Conservation (phyloP, 2,888 invertebrate species). For the Chaitophorus viminalis region DNA sequence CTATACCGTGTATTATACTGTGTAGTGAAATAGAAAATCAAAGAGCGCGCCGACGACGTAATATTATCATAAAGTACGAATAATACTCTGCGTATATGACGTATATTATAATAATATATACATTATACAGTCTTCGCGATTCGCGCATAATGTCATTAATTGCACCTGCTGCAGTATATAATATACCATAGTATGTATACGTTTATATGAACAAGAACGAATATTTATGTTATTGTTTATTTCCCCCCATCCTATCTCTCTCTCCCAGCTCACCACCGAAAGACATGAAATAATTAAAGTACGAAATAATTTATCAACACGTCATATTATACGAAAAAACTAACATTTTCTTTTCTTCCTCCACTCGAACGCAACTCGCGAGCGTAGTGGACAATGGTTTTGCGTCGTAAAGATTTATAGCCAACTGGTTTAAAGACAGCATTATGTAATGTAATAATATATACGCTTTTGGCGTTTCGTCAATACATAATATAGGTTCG, state of each 20-base stretch:
- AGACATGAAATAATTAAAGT: neutral
- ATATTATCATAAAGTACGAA: neutral
- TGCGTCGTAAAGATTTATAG: constrained; percentile 21
- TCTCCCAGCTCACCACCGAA: neutral
- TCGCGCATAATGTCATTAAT: neutral
- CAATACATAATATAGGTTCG: constrained; percentile 17
- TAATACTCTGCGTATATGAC: neutral
- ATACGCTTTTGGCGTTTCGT: constrained; percentile 47
- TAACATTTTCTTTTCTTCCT: neutral
- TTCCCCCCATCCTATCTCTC: too few relatives aligned
- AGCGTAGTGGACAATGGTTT: neutral
- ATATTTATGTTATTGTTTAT: neutral
- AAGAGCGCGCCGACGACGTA: constrained; percentile 29
- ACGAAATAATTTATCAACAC: neutral
- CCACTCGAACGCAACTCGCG: neutral
- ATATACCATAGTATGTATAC: too few relatives aligned
- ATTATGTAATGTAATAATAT: constrained; percentile 34
- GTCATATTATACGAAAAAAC: neutral
- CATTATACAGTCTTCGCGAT: neutral
- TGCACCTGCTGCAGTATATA: too few relatives aligned
- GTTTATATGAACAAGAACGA: neutral
- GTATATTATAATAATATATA: neutral
- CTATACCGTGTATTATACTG: neutral
- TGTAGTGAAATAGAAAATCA: constrained; percentile 7
- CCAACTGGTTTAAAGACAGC: constrained; percentile 5